Conservation (phyloP, 2,113 vertebrate species). For the Regulus satrapa region DNA sequence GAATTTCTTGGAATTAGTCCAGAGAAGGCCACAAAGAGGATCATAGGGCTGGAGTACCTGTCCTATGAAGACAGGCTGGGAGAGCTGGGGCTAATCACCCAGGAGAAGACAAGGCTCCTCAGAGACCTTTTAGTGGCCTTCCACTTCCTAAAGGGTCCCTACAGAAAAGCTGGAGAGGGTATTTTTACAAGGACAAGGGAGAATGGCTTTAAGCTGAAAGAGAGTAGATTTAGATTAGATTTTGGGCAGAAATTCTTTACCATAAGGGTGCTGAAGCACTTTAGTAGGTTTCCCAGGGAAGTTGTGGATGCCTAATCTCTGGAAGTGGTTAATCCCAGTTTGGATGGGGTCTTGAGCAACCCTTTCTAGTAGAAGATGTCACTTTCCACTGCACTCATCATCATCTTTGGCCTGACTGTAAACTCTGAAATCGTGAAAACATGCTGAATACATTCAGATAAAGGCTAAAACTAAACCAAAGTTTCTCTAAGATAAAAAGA, state of each 20-base stretch:
- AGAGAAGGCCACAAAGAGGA: background rate
- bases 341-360: background rate
- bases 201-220: background rate
- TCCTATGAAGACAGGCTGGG: background rate
- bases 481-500: background rate
- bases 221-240: background rate
- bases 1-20: background rate
- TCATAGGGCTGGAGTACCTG: background rate
- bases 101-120: background rate
- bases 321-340: background rate
- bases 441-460: background rate
- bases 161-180: background rate
- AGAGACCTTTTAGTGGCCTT: background rate
- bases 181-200: background rate
- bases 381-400: background rate
- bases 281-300: background rate
- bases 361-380: background rate
- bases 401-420: background rate
- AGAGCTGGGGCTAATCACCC: background rate
- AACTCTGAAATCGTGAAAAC: background rate
- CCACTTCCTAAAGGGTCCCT: background rate
- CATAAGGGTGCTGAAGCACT: background rate
- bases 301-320: background rate
- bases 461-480: background rate
- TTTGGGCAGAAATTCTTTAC: background rate